These are phyloP conservation scores for Passer montanus DNA, from an alignment of 2,113 vertebrate species.

Conservation along the genomic window DNA sequence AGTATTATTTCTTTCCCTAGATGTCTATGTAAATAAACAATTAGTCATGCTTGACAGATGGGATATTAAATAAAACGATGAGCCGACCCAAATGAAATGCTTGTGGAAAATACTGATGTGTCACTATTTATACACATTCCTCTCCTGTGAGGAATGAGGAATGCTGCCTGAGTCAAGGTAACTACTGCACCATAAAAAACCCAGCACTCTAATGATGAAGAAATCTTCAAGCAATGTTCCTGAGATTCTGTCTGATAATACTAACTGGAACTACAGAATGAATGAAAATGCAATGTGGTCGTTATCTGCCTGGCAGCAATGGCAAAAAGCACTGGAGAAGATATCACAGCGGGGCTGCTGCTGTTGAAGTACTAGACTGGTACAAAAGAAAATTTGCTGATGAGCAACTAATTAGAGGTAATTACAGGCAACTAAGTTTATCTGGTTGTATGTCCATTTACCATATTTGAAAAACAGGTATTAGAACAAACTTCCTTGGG, in stretches of 20 bases:
- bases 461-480: neutral
- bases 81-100: neutral
- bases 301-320: neutral
- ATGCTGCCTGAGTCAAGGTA: neutral
- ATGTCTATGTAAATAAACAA: neutral
- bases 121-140: neutral
- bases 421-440: neutral
- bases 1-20: neutral
- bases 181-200: neutral
- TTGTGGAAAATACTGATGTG: neutral
- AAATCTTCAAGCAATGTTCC: neutral
- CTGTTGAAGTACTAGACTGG: neutral
- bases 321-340: neutral
- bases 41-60: neutral
- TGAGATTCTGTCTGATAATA: neutral
- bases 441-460: neutral
- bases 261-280: neutral
- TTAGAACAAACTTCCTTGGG: neutral
- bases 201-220: neutral
- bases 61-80: neutral
- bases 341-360: neutral
- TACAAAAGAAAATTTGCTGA: neutral
- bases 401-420: neutral
- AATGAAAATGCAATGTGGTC: neutral
- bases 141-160: neutral